Conservation (phyloP, 2,797 vertebrate species). For the Ibycter americanus region DNA sequence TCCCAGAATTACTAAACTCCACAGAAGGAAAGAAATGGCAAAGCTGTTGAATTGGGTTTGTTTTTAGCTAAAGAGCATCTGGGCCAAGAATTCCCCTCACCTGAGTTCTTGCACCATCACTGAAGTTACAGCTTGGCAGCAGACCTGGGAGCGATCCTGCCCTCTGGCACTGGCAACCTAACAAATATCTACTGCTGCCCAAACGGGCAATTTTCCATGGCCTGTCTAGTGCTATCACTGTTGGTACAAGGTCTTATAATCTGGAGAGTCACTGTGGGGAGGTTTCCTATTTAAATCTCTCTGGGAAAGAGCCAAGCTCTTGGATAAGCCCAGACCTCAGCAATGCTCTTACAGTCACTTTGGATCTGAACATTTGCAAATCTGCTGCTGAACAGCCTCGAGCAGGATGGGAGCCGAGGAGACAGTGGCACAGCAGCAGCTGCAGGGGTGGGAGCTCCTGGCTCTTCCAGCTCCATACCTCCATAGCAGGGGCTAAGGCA, state of each 20-base stretch:
- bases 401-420: background rate
- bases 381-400: background rate
- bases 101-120: background rate
- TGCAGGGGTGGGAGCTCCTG: background rate
- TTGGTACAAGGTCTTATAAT: background rate
- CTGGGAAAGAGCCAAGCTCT: background rate
- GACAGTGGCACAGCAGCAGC: background rate
- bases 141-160: background rate
- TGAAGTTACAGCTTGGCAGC: background rate
- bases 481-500: background rate
- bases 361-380: background rate
- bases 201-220: background rate
- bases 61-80: background rate
- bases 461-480: background rate
- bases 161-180: background rate
- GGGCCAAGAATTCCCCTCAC: background rate
- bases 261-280: background rate
- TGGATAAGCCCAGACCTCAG: background rate
- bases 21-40: background rate
- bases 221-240: background rate
- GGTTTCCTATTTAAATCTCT: background rate
- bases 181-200: background rate
- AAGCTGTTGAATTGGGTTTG: background rate
- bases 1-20: background rate
- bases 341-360: background rate